phyloP scores from a whole-genome alignment of 2,888 invertebrate genomes.

The Muschampia plurimacula region DNA sequence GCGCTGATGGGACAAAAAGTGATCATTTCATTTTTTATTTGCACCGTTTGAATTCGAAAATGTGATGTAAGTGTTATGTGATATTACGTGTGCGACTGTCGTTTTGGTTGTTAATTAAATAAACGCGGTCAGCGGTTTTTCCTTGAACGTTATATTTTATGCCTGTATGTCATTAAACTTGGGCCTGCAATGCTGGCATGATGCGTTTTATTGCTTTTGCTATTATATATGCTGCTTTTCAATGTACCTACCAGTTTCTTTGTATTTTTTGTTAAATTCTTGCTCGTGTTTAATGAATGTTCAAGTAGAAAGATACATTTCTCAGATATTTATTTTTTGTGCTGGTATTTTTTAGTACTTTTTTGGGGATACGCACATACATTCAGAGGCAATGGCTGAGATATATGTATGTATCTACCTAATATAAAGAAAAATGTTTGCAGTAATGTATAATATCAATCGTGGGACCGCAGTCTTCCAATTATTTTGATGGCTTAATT shows the following conservation, averaged over 20 bases:
- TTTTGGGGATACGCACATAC: too few species aligned
- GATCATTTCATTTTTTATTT: slow-evolving; percentile 35
- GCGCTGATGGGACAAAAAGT: slow-evolving; percentile 53
- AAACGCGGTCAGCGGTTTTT: slow-evolving; percentile 38
- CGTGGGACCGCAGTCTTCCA: slow-evolving; percentile 16
- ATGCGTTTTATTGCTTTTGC: background rate
- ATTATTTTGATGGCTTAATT: slow-evolving; percentile 27
- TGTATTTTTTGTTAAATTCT: too few species aligned
- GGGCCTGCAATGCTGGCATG: background rate
- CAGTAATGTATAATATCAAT: background rate
- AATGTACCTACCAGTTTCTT: too few species aligned
- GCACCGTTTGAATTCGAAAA: slow-evolving; percentile 35
- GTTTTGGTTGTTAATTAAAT: slow-evolving; percentile 35
- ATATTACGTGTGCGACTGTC: slow-evolving; percentile 38
- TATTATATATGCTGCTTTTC: background rate
- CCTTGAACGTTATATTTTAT: slow-evolving; percentile 23
- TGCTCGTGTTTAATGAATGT: too few species aligned
- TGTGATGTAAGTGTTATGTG: slow-evolving; percentile 43
- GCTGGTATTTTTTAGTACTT: too few species aligned
- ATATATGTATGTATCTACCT: background rate
- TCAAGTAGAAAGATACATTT: too few species aligned
- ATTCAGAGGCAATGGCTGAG: too few species aligned
- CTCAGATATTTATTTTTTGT: too few species aligned
- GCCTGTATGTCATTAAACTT: slow-evolving; percentile 17
- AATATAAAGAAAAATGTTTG: background rate